Evolutionary conservation across 1,140 invertebrate genomes (phyloP), one percentile per base, ranked within the genome.

Genomic region (Dendroctonus valens): DNA sequence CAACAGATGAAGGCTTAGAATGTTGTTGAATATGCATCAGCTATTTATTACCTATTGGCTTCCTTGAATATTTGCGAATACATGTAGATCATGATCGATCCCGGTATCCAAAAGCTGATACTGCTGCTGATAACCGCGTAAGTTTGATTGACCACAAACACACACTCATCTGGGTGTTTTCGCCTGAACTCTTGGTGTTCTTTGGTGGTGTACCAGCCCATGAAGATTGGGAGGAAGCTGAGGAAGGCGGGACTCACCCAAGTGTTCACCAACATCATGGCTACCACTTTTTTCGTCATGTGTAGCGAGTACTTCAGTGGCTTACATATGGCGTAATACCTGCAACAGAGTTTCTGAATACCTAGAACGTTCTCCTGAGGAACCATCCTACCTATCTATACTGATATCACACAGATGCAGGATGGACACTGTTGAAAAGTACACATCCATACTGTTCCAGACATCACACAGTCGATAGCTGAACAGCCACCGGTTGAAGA

Each of bases 101-200:
- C 94, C 0, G 96, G 96, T 76, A 96, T 96, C 95, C 95, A 98
- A 77, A 97, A 97, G 0, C 93, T 96, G 75, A 98, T 94, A 49
- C 90, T 90, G 58, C 93, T 96, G 8, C 94, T 97, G 54, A 97
- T 85, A 26, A 96, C 85, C 3, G 92, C 93, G 78, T 97, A 98
- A 7, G 87, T 83, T 74, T 87, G 89, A 78, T 91, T 92, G 7
- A 92, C 91, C 73, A 86, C 85, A 77, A 96, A 97, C 50, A 87
- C 84, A 78, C 96, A 98, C 26, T 86, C 80, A n/a, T 93, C 85
- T 0, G 88, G 87, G 76, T 92, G 79, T 3, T 81, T 68, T 53
- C 82, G 77, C 55, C 90, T 79, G 46, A 81, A 83, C 57, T 80
- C 70, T 49, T 87, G 81, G 75, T 96, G 88, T 69, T 90, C 86